Base-by-base conservation (phyloP, 2,797 vertebrate genomes). In the Poecilia wingei region DNA sequence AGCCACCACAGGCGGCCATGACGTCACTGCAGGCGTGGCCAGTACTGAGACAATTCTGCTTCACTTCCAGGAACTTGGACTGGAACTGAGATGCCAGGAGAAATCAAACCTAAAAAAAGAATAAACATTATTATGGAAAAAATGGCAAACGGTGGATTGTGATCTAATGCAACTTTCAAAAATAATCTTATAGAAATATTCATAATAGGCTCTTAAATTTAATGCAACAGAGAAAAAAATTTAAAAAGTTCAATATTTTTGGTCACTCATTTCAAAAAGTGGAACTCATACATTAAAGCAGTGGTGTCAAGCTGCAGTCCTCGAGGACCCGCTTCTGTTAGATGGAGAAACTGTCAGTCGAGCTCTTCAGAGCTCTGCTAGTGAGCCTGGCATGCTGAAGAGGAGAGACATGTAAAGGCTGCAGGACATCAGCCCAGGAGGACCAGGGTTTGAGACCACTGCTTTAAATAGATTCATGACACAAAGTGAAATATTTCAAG, bases 41-140 rank as follows among this genome's bases (percentile, higher is more conserved):
- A 99, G 93, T 99, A 99, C 87, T 99, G 98, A 93, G 98, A 98
- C 98, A 99, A 97, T 95, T 99, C 98, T 45, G 96, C 96, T 96
- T 99, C 98, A 93, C 97, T 98, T 94, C 98, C 98, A 89, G 98
- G 98, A 96, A 99, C 98, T 96, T 99, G 98, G 92, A 99, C 98
- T 80, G 98, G 98, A 94, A 99, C 98, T 92, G 98, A 99, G 92
- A 99, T 97, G 86, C 98, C 98, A 88, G 98, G 98, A 85, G 98
- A 99, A 96, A 99, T 99, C 93, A 99, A 96, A 95, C 98, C 98
- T 91, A 87, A 20, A 80, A 90, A 82, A 79, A 66, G 45, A 85
- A 81, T 81, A 39, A 47, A 14, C 18, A 25, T 20, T 4, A 28
- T 22, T 10, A 36, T n/a, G 33, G 43, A 47, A 43, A 49, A n/a